phyloP scores from a whole-genome alignment of 2,797 vertebrate species.

The Petrocephalus schoutedeni region DNA sequence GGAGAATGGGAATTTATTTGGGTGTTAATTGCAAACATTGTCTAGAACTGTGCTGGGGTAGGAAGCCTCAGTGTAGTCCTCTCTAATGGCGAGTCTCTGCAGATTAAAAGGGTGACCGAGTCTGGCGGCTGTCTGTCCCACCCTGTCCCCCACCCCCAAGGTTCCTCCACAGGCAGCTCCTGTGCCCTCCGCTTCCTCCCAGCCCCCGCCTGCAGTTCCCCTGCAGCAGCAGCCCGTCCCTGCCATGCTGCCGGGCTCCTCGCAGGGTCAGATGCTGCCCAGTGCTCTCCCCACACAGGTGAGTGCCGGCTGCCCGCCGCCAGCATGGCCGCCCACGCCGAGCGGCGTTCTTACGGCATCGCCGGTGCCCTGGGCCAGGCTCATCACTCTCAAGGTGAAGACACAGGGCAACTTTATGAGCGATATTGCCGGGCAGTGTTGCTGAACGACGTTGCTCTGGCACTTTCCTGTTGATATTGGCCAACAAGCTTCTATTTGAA shows the following conservation, averaged over 20 bases:
- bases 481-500: no score
- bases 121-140: neutral
- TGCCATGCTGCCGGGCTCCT: constrained; percentile 53
- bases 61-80: neutral
- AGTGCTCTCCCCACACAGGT: constrained; percentile 75
- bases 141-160: constrained; percentile 25
- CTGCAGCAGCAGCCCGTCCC: constrained; percentile 44
- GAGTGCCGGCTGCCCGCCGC: constrained; percentile 31
- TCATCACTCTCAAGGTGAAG: neutral
- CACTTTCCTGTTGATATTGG: no score
- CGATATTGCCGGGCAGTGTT: neutral
- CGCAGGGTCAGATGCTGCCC: constrained; percentile 59
- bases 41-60: neutral
- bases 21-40: neutral
- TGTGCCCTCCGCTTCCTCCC: constrained; percentile 46
- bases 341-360: neutral
- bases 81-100: neutral
- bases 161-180: constrained; percentile 48
- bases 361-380: neutral
- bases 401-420: neutral
- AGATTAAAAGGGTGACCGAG: neutral
- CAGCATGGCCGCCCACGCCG: neutral
- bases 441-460: no score
- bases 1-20: neutral
- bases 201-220: constrained; percentile 43